Conservation (phyloP, 2,797 vertebrate species). For the Erpetoichthys calabaricus region DNA sequence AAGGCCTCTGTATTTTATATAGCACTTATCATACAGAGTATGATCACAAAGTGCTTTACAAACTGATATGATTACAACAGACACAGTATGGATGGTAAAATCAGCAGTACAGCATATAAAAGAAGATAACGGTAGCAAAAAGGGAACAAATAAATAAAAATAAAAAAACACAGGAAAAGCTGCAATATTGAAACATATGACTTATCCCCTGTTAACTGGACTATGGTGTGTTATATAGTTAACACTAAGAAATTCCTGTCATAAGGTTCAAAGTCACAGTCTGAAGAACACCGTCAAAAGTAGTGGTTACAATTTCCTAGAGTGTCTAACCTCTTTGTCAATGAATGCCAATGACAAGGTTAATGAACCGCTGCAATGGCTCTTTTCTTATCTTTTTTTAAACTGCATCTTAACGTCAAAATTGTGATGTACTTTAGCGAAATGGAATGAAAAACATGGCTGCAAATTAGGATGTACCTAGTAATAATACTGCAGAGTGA, state of each 20-base stretch:
- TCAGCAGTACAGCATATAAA: no score
- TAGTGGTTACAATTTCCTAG: slow-evolving; percentile 35
- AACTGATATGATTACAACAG: no score
- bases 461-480: slow-evolving; percentile 43
- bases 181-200: slow-evolving; percentile 29
- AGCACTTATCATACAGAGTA: no score
- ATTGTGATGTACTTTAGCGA: slow-evolving; percentile 51
- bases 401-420: slow-evolving; percentile 47
- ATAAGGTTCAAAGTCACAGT: slow-evolving; percentile 42
- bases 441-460: slow-evolving; percentile 39
- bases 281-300: slow-evolving; percentile 33
- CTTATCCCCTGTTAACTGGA: slow-evolving; percentile 42
- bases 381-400: slow-evolving; percentile 19
- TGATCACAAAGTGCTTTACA: no score
- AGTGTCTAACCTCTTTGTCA: slow-evolving; percentile 42
- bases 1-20: no score
- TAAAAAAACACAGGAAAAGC: slow-evolving; percentile 19
- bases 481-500: slow-evolving; percentile 39
- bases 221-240: slow-evolving; percentile 34
- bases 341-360: slow-evolving; percentile 37
- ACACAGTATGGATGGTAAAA: no score
- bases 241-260: slow-evolving; percentile 42
- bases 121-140: background rate
- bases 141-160: slow-evolving; percentile 19
- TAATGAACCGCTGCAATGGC: slow-evolving; percentile 43